Percentiles rank a stretch among this genome's conserved stretches.
Conservation (phyloP, 2,797 vertebrate genomes). For the Chrosomus eos region DNA sequence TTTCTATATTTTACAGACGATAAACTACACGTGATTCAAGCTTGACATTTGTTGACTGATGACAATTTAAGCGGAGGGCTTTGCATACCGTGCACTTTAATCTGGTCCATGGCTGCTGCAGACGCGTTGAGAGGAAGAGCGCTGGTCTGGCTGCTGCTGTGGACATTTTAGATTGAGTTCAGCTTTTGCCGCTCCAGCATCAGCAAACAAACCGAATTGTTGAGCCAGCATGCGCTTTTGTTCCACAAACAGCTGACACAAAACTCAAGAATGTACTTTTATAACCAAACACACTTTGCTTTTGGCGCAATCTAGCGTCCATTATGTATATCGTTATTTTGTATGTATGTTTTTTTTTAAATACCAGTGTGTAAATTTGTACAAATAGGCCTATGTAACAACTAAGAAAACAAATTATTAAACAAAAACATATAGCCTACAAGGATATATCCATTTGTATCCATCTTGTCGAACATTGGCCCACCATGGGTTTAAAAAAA, state of each 20-base stretch:
- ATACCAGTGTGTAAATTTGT: background rate
- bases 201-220: background rate
- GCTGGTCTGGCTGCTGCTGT: conserved; percentile 35
- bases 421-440: background rate
- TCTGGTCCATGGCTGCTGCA: conserved; percentile 55
- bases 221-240: background rate
- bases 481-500: background rate
- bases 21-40: background rate
- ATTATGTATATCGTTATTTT: background rate
- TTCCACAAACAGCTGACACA: conserved; percentile 7
- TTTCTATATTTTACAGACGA: background rate
- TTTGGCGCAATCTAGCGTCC: conserved; percentile 46
- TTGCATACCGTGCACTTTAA: conserved; percentile 39
- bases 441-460: background rate
- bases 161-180: conserved; percentile 60
- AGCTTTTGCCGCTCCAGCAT: background rate
- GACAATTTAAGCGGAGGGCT: conserved; percentile 30
- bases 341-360: background rate
- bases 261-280: background rate
- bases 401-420: background rate
- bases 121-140: conserved; percentile 50
- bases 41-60: background rate
- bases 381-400: no score
- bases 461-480: background rate
- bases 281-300: background rate